Evolutionary conservation across 1,140 invertebrate genomes (phyloP).

Genomic region (Spodoptera frugiperda): DNA sequence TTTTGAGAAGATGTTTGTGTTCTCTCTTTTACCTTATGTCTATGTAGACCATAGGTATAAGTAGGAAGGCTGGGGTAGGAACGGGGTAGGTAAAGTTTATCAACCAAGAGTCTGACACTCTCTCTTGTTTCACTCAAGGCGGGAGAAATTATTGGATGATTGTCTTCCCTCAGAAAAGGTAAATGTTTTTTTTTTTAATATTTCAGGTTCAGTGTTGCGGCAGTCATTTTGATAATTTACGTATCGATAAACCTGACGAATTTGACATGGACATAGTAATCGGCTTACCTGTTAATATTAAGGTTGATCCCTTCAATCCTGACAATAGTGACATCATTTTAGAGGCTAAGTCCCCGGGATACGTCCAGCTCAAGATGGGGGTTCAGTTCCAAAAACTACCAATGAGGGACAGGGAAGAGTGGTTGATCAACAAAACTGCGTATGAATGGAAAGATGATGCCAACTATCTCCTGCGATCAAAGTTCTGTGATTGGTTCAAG

Average conservation of each 20-base stretch:
- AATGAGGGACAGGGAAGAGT: slow-evolving; percentile 59
- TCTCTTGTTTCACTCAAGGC: too few relatives aligned
- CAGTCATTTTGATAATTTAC: slow-evolving; percentile 86
- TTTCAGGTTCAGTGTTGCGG: slow-evolving; percentile 81
- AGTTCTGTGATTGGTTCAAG: slow-evolving; percentile 80
- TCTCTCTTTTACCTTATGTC: too few relatives aligned
- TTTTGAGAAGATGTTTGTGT: too few relatives aligned
- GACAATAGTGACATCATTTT: slow-evolving; percentile 66
- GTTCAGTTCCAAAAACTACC: slow-evolving; percentile 63
- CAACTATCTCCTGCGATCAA: slow-evolving; percentile 71
- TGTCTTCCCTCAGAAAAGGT: too few relatives aligned
- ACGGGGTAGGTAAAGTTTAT: too few relatives aligned
- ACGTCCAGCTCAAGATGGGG: slow-evolving; percentile 66
- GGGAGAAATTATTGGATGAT: too few relatives aligned
- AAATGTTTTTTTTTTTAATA: not conserved
- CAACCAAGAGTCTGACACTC: too few relatives aligned
- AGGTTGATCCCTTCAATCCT: slow-evolving; percentile 45
- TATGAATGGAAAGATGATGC: slow-evolving; percentile 65
- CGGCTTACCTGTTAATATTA: slow-evolving; percentile 68
- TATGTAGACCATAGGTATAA: too few relatives aligned
- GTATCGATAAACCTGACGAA: slow-evolving; percentile 85
- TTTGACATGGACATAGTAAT: slow-evolving; percentile 87
- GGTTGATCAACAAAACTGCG: slow-evolving; percentile 63
- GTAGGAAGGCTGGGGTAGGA: too few relatives aligned
- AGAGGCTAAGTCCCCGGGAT: slow-evolving; percentile 62